Base-by-base conservation (phyloP, 2,888 invertebrate genomes). In the Cetonia aurata region DNA sequence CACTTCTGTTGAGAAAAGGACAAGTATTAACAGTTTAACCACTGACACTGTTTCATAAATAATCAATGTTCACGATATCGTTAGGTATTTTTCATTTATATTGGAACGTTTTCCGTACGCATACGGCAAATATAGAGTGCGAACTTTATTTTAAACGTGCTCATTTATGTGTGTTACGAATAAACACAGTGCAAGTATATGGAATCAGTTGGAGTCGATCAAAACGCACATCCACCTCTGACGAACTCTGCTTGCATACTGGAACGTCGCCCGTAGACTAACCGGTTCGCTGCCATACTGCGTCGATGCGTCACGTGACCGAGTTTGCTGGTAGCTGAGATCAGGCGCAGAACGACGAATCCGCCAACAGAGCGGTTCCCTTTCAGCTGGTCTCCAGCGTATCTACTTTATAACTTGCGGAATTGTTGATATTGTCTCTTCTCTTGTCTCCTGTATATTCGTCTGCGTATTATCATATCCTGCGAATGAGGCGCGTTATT, bases 221-320 rank as follows among this genome's bases (percentile, higher is more conserved):
- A n/a, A 31, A 25, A 69, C 60, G 52, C 60, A 41, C 57, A 68
- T 60, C 62, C 70, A 59, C 65, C 42, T 68, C 59, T 15, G 15
- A 31, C 33, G 13, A 19, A 8, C 2, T 62, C 13, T 42, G 13
- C 62, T 48, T 42, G 25, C 33, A 17, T 25, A 62, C 57, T 57
- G 41, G 57, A 57, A 41, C 13, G 48, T 48, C 42, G 25, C 44
- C 62, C 48, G 48, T 17, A 48, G 19, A 62, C 62, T 67, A 67
- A 44, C 67, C 67, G 44, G 56, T 56, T 69, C 71, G 77, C 80
- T 79, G 80, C 80, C 81, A 80, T 81, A 82, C 82, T 84, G 85
- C 84, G 83, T 80, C 83, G 80, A 82, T 81, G 80, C 81, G 78
- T 85, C 84, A 84, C 83, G 84, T 84, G 84, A 83, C 80, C 78